A percentile compares a stretch with the other conserved stretches of the same genome.
phyloP scores from a whole-genome alignment of 2,797 vertebrate species.

The Percopsis omiscomaycus region DNA sequence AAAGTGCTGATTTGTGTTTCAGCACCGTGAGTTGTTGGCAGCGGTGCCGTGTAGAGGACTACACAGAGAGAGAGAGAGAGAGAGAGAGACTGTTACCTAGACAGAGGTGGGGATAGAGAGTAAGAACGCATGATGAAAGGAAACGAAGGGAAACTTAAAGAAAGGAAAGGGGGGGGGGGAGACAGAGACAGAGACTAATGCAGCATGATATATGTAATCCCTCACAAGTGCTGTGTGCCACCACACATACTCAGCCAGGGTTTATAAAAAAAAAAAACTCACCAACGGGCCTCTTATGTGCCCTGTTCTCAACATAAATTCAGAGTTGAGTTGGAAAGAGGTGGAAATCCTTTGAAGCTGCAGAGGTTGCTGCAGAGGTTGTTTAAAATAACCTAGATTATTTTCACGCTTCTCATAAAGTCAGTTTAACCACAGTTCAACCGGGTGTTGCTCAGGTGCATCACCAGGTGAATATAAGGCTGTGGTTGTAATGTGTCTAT shows the following conservation, averaged over 20 bases:
- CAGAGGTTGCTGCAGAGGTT: not conserved
- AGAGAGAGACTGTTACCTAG: not conserved
- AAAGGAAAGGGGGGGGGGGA: slow-evolving; percentile 23
- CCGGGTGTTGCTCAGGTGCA: slow-evolving; percentile 10
- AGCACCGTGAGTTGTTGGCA: slow-evolving; percentile 43
- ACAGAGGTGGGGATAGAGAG: not conserved
- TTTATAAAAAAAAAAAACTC: slow-evolving; percentile 67
- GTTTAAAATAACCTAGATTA: slow-evolving; percentile 24
- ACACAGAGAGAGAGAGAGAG: not conserved
- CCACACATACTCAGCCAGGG: slow-evolving; percentile 63
- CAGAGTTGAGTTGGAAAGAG: slow-evolving; percentile 15
- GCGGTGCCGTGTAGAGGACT: not conserved
- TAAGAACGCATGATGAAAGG: slow-evolving; percentile 1
- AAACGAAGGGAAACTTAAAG: slow-evolving; percentile 26
- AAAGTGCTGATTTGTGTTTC: slow-evolving; percentile 48
- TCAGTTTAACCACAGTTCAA: slow-evolving; percentile 24
- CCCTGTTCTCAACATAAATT: slow-evolving; percentile 56
- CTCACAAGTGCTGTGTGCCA: slow-evolving; percentile 64
- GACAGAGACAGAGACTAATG: slow-evolving; percentile 30
- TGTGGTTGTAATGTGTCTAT: slow-evolving; percentile 4
- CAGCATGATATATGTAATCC: slow-evolving; percentile 72
- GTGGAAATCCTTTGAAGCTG: slow-evolving; percentile 5
- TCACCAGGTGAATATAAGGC: slow-evolving; percentile 13
- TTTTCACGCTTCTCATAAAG: slow-evolving; percentile 20
- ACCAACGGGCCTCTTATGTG: slow-evolving; percentile 61